Conservation (phyloP, 2,797 vertebrate species). For the Peromyscus eremicus region DNA sequence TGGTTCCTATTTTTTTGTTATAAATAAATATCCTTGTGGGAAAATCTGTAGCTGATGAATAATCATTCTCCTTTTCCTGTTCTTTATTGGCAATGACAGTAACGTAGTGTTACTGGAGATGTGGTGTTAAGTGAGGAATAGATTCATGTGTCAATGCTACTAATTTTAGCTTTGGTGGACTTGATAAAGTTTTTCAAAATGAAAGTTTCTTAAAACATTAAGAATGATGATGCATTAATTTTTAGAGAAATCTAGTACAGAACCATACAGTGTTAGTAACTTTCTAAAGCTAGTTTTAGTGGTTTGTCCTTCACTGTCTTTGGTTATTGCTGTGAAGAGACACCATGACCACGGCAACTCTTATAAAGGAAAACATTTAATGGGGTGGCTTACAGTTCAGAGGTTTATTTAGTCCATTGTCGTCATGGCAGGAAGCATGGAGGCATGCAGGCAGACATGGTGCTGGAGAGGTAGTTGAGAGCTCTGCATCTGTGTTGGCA, state of each 20-base stretch:
- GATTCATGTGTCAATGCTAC: neutral
- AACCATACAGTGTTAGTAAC: neutral
- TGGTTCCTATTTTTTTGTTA: neutral
- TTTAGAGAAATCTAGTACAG: slow-evolving; percentile 19
- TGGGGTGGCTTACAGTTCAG: neutral
- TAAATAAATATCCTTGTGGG: slow-evolving; percentile 30
- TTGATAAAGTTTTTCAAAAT: slow-evolving; percentile 30
- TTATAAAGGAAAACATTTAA: neutral
- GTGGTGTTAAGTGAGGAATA: slow-evolving; percentile 1
- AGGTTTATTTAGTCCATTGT: neutral
- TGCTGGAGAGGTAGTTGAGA: neutral
- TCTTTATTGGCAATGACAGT: neutral
- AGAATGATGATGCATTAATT: neutral
- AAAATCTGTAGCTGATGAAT: slow-evolving; percentile 7
- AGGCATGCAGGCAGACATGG: neutral
- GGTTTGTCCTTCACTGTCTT: neutral
- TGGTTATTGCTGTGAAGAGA: neutral
- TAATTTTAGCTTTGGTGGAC: slow-evolving; percentile 37
- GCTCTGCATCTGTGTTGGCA: no score
- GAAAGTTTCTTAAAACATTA: slow-evolving; percentile 57
- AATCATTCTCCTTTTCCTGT: neutral
- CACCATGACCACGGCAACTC: neutral
- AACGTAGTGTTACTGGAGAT: neutral
- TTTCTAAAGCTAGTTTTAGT: slow-evolving; percentile 11
- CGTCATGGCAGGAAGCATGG: neutral